These are phyloP conservation scores for Nothobranchius furzeri DNA, from an alignment of 2,113 vertebrate genomes.

Conservation along the genomic window DNA sequence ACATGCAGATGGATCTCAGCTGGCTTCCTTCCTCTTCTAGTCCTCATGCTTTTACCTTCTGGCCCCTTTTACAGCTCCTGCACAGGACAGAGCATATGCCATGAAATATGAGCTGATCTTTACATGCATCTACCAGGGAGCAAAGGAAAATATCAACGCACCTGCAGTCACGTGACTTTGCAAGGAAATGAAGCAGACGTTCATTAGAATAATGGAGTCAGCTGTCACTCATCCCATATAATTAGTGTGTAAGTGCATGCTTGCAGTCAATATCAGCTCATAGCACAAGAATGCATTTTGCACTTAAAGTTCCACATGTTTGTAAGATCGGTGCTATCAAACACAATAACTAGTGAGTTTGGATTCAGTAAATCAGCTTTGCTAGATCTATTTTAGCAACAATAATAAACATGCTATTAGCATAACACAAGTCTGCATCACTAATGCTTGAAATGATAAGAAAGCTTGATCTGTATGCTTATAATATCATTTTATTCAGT, in stretches of 20 bases:
- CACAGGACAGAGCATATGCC: conserved; percentile 20
- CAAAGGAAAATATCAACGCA: neutral
- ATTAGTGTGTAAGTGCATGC: neutral
- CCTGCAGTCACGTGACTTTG: conserved; percentile 33
- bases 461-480: neutral
- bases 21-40: conserved; percentile 60
- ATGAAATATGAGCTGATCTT: conserved; percentile 23
- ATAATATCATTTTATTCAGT: neutral
- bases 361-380: neutral
- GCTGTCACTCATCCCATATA: conserved; percentile 13
- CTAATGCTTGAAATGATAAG: no score
- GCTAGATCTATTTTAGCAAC: neutral
- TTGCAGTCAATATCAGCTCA: neutral
- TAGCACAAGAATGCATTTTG: neutral
- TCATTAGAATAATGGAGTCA: conserved; percentile 25
- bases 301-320: neutral
- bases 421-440: neutral
- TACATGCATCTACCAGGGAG: conserved; percentile 7
- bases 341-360: neutral
- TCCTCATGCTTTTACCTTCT: conserved; percentile 55
- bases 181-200: conserved; percentile 27
- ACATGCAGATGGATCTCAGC: conserved; percentile 41
- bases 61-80: conserved; percentile 48
- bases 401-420: neutral
- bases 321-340: neutral